phyloP scores from a whole-genome alignment of 2,888 invertebrate species.

The Coecobrya sp. region DNA sequence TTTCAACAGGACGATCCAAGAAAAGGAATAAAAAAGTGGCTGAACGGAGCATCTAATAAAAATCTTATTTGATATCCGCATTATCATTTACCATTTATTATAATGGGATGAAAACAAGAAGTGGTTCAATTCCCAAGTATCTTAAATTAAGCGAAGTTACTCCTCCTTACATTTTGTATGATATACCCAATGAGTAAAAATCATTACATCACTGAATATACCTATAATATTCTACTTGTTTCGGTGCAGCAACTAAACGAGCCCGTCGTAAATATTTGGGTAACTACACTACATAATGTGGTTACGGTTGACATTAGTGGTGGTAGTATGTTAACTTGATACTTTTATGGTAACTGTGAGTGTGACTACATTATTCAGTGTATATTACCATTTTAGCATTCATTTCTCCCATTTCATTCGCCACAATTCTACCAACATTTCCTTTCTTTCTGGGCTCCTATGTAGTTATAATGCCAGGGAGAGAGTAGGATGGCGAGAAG shows the following conservation, averaged over 20 bases:
- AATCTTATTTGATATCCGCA: constrained; percentile 12
- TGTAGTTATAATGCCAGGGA: constrained; percentile 11
- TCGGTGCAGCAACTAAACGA: neutral
- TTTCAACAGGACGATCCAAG: neutral
- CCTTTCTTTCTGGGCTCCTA: neutral
- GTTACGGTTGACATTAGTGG: constrained; percentile 76
- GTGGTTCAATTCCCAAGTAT: neutral
- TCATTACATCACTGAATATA: no score
- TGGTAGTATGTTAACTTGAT: constrained; percentile 70
- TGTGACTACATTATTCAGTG: constrained; percentile 23
- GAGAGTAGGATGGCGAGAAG: constrained; percentile 68
- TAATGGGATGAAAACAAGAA: constrained; percentile 23
- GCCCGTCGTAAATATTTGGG: constrained; percentile 28
- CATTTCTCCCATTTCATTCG: constrained; percentile 33
- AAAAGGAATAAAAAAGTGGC: neutral
- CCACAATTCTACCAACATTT: constrained; percentile 29
- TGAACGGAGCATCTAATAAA: constrained; percentile 31
- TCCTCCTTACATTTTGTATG: neutral
- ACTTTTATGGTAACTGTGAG: constrained; percentile 17
- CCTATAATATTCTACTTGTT: neutral
- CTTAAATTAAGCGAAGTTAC: neutral
- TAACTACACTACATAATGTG: constrained; percentile 42
- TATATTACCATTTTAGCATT: constrained; percentile 47
- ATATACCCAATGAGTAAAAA: neutral
- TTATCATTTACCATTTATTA: constrained; percentile 37